phyloP scores from a whole-genome alignment of 2,797 vertebrate genomes.

The Salarias fasciatus region DNA sequence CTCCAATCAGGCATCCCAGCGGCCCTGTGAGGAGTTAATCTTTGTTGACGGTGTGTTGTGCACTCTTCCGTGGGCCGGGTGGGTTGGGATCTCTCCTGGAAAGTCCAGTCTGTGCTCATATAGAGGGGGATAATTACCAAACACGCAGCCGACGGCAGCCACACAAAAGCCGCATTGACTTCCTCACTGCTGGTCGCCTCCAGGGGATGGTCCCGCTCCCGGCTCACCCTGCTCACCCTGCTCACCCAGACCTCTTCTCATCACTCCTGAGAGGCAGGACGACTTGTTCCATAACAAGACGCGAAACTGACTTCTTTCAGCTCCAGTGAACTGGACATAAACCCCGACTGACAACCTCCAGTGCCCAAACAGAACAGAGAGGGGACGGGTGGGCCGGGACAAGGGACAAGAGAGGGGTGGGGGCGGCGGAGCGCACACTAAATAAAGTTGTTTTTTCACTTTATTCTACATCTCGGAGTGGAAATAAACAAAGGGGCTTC shows the following conservation, averaged over 20 bases:
- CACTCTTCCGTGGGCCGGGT: constrained; percentile 67
- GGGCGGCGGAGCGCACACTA: constrained; percentile 43
- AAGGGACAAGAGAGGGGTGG: constrained; percentile 61
- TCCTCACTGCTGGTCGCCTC: constrained; percentile 84
- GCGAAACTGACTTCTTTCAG: constrained; percentile 90
- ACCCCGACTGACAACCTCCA: constrained; percentile 85
- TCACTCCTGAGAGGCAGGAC: constrained; percentile 80
- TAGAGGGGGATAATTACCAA: constrained; percentile 85
- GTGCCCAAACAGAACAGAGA: constrained; percentile 78
- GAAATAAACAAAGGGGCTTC: constrained; percentile 11
- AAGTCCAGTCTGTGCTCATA: constrained; percentile 70
- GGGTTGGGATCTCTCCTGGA: constrained; percentile 69
- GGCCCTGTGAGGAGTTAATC: constrained; percentile 74
- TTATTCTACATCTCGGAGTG: constrained; percentile 39
- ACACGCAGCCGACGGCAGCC: constrained; percentile 79
- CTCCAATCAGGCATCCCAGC: constrained; percentile 62
- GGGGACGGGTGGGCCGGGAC: constrained; percentile 73
- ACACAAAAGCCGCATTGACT: constrained; percentile 88
- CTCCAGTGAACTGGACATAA: constrained; percentile 89
- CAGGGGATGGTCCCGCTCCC: constrained; percentile 70
- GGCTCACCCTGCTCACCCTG: constrained; percentile 62
- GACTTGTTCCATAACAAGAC: constrained; percentile 87
- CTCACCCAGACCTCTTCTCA: constrained; percentile 74
- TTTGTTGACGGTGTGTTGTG: constrained; percentile 77
- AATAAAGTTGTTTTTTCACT: constrained; percentile 81